Percentiles rank a stretch among this genome's conserved stretches.
Conservation (phyloP, 92 coral and sea anemone genomes). For the Micromussa lordhowensis region DNA sequence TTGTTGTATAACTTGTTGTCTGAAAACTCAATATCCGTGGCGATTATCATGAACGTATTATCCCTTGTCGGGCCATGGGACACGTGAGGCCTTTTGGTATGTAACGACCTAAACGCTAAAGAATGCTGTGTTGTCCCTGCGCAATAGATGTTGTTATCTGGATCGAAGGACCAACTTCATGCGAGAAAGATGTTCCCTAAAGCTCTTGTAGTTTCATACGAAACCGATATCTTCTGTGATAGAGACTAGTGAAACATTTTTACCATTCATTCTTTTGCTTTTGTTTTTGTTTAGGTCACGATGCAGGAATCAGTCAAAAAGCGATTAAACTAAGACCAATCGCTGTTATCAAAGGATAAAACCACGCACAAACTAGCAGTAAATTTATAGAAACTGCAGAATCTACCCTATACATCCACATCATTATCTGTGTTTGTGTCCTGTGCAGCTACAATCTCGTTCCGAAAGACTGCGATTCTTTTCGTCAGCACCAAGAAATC, state of each 20-base stretch:
- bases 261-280: background rate
- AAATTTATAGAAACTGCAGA: background rate
- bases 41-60: no score
- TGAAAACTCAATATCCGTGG: no score
- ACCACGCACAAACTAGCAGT: background rate
- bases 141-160: background rate
- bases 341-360: constrained; percentile 95
- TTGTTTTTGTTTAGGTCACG: constrained; percentile 70
- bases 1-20: no score
- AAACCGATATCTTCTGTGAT: no score
- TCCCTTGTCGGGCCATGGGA: no score
- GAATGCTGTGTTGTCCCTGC: background rate
- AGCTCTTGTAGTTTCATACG: no score
- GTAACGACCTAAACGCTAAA: background rate
- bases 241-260: no score
- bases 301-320: constrained; percentile 98
- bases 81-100: no score
- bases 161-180: background rate
- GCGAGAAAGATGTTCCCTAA: background rate
- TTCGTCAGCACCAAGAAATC: background rate
- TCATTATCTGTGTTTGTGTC: background rate
- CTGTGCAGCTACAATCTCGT: background rate
- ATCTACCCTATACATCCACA: background rate
- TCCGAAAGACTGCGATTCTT: background rate
- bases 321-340: constrained; percentile 93